Percentiles rank a stretch among this genome's conserved stretches.
phyloP scores from a whole-genome alignment of 2,113 vertebrate genomes.

The Cheirogaleus medius region DNA sequence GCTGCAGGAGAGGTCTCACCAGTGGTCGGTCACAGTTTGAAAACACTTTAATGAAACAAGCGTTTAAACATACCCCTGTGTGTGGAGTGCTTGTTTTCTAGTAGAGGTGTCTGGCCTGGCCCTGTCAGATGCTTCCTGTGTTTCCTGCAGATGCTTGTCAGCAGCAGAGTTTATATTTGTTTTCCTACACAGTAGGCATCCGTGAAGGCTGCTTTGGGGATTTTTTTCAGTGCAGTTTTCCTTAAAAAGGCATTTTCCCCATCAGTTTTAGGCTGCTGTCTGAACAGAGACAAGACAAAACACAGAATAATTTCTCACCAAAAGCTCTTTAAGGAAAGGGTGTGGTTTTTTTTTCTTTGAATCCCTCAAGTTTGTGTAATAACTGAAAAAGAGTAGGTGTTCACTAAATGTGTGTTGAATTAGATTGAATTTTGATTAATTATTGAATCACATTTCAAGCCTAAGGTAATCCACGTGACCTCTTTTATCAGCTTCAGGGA shows the following conservation, averaged over 20 bases:
- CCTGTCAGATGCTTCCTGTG: background rate
- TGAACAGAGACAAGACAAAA: background rate
- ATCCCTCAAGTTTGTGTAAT: background rate
- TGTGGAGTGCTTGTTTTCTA: background rate
- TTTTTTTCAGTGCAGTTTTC: background rate
- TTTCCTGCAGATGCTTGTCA: background rate
- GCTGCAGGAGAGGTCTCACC: rapidly evolving
- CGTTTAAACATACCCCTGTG: background rate
- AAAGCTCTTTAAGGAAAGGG: background rate
- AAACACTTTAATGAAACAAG: constrained; percentile 16
- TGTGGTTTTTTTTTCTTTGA: background rate
- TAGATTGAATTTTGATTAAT: background rate
- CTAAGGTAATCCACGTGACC: background rate
- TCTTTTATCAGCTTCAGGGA: background rate
- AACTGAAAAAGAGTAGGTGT: background rate
- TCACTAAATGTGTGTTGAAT: background rate
- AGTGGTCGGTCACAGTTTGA: constrained; percentile 17
- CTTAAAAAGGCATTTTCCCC: background rate
- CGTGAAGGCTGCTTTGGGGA: background rate
- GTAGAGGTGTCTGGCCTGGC: background rate
- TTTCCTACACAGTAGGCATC: background rate
- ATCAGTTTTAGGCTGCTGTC: background rate
- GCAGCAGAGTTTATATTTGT: background rate
- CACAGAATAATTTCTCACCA: background rate
- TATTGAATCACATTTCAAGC: background rate